A percentile compares a stretch with the other conserved stretches of the same genome.
These are phyloP conservation scores for Donacobius atricapilla DNA, from an alignment of 2,113 vertebrate species.

Conservation along the genomic window DNA sequence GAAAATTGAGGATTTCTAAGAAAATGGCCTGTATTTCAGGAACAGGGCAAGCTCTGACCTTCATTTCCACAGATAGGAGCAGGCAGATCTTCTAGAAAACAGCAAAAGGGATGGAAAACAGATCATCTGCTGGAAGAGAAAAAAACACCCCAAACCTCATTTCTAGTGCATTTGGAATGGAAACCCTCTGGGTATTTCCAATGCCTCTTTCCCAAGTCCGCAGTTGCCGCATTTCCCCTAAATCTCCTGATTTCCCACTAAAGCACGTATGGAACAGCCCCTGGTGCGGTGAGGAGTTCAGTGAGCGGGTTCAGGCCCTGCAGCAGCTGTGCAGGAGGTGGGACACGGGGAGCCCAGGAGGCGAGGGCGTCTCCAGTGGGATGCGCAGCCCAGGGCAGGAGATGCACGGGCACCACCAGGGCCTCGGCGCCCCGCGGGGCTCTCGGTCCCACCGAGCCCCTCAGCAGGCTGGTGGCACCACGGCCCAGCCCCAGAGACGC, in stretches of 20 bases:
- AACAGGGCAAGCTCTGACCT: not conserved
- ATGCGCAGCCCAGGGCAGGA: not conserved
- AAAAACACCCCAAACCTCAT: not conserved
- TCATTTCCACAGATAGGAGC: not conserved
- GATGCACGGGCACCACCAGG: not conserved
- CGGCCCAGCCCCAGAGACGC: not conserved
- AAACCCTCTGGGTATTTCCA: not conserved
- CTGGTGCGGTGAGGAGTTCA: not conserved
- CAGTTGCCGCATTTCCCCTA: not conserved
- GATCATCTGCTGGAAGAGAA: not conserved
- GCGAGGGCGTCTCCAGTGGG: not conserved
- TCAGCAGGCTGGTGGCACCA: not conserved
- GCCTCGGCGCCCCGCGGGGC: fast-evolving
- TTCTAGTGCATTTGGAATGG: not conserved
- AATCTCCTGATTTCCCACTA: not conserved
- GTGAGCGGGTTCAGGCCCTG: not conserved
- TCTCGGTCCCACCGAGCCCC: not conserved
- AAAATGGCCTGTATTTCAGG: not conserved
- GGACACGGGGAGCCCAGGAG: not conserved
- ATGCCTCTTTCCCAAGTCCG: not conserved
- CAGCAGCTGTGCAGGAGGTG: not conserved
- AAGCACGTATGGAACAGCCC: not conserved
- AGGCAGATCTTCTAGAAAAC: not conserved
- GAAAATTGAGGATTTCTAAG: not conserved
- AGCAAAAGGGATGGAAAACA: not conserved